Evolutionary conservation across 2,888 invertebrate species (phyloP), one percentile per base, ranked within the genome.

Genomic region (Notodonta dromedarius): DNA sequence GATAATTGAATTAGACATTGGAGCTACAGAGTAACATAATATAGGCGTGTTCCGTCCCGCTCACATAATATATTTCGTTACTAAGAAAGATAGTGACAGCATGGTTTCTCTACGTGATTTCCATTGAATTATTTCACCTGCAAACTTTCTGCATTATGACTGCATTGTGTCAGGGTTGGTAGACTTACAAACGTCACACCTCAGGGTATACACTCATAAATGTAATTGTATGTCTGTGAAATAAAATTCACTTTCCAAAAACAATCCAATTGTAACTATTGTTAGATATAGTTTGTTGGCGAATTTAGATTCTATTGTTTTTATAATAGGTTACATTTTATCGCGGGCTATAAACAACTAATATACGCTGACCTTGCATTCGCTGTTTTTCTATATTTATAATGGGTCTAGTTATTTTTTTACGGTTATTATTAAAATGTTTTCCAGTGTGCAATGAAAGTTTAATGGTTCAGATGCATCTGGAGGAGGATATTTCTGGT

Each of bases 381-480:
- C 14, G 12, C 24, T 40, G n/a, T 39, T 40, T 40, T n/a, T 13
- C 8, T 13, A 14, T n/a, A 35, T 40, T 14, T 14, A 40, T 16
- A 5, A 40, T 13, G 40, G 55, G 12, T 54, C 40, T 24, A 16
- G 44, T 44, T 56, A 56, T 56, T 56, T 56, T n/a, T 44, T 56
- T 24, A 6, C 12, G 16, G 9, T 16, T 56, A 56, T 24, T 44
- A 16, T 56, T 42, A 12, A 35, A 39, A n/a, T 44, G 54, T 32
- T 55, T 50, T 51, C 24, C 48, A 50, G 14, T 56, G 46, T 52
- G 16, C 16, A 56, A 39, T 56, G 56, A 44, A 56, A 56, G 16
- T 40, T 55, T 32, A 55, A 40, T 55, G n/a, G 55, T 40, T 40
- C 39, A 6, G 32, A 14, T 55, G 52, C 52, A 52, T 52, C 52